These are phyloP conservation scores for Pachliopta kotzebuea DNA, from an alignment of 2,888 invertebrate species.

Conservation along the genomic window DNA sequence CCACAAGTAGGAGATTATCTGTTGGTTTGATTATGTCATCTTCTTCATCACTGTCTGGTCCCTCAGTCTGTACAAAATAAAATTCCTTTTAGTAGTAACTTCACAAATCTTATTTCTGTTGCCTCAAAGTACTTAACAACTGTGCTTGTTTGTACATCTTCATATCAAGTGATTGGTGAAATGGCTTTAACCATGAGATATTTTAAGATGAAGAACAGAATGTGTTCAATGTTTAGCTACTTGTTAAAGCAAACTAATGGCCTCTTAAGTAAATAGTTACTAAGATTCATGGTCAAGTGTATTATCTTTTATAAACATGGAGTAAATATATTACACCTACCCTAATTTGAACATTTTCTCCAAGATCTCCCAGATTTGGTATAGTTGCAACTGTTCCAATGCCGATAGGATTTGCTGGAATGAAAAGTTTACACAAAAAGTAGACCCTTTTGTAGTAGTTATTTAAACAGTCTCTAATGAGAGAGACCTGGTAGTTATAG, in stretches of 20 bases:
- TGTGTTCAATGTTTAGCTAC: too few species aligned
- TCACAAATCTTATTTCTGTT: too few species aligned
- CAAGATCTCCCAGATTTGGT: slow-evolving; percentile 71
- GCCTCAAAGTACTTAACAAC: not conserved
- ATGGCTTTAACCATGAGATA: too few species aligned
- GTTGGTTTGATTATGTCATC: slow-evolving; percentile 93
- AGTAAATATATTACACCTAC: slow-evolving; percentile 50
- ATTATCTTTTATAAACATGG: not conserved
- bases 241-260: too few species aligned
- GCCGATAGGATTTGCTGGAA: slow-evolving; percentile 72
- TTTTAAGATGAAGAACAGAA: too few species aligned
- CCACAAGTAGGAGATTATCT: slow-evolving; percentile 94
- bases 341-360: slow-evolving; percentile 73
- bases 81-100: not conserved
- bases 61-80: slow-evolving; percentile 62
- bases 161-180: too few species aligned
- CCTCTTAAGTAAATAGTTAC: not conserved
- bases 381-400: slow-evolving; percentile 79
- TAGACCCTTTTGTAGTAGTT: not conserved
- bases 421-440: not conserved
- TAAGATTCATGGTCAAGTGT: not conserved
- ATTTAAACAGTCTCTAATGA: not conserved
- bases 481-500: not conserved
- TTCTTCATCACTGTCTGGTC: slow-evolving; percentile 88
- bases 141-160: not conserved